phyloP scores from a whole-genome alignment of 2,888 invertebrate genomes.

The Ptilodon capucinus region DNA sequence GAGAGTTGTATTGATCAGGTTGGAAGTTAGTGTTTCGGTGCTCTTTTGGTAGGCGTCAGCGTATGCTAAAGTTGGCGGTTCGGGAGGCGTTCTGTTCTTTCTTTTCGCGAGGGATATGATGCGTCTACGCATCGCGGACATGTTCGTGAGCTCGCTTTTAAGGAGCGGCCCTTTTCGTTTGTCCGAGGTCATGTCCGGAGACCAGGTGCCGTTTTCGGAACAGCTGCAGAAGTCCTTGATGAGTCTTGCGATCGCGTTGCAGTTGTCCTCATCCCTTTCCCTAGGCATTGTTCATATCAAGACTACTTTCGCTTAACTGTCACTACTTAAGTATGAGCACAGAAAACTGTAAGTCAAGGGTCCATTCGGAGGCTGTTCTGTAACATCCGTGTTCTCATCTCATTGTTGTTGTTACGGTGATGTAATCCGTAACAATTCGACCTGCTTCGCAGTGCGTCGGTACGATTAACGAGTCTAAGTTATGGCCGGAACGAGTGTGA shows the following conservation, averaged over 20 bases:
- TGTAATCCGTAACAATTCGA: constrained; percentile 41
- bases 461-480: constrained; percentile 13
- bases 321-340: constrained; percentile 64
- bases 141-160: constrained; percentile 74
- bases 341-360: constrained; percentile 56
- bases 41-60: constrained; percentile 48
- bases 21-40: constrained; percentile 63
- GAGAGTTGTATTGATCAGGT: constrained; percentile 65
- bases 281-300: constrained; percentile 63
- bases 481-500: constrained; percentile 12
- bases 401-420: constrained; percentile 41
- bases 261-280: constrained; percentile 64
- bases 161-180: constrained; percentile 66
- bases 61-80: constrained; percentile 56
- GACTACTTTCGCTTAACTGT: constrained; percentile 65
- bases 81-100: constrained; percentile 56
- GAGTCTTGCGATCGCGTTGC: constrained; percentile 71
- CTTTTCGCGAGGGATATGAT: constrained; percentile 71
- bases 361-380: constrained; percentile 45
- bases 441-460: constrained; percentile 27
- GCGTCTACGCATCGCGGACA: constrained; percentile 72
- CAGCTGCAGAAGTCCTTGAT: constrained; percentile 79
- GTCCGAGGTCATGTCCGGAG: constrained; percentile 74
- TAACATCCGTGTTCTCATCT: constrained; percentile 46
- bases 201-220: constrained; percentile 78